Evolutionary conservation across 2,888 invertebrate genomes (phyloP), one percentile per base, ranked within the genome.

Genomic region (Mactromeris polynyma): DNA sequence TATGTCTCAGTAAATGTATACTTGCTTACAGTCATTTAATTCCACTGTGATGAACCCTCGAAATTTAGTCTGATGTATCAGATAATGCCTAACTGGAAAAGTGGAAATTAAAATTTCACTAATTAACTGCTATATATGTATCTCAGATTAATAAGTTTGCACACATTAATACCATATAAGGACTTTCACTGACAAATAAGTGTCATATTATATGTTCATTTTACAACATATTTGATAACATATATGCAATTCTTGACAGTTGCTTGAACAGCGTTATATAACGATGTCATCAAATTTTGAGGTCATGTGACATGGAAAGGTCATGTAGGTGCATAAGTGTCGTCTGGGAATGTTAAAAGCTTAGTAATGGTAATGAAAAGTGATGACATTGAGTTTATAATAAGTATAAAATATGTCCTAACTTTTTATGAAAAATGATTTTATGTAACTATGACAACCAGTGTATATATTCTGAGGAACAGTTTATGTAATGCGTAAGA

Each of bases 291-390:
- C 73, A 73, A 73, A 73, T 14, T 73, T 36, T 73, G 73, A 73
- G 73, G 73, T 73, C 73, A 73, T 73, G 73, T 73, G 73, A 73
- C 73, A 73, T 36, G 31, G 33, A 73, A 73, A 73, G 73, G 73
- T 73, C 36, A 73, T 19, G 14, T 19, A 33, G 19, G 73, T 73
- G 36, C 73, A 73, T 11, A 33, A 73, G 73, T 73, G 73, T 73
- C 73, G 73, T 73, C 73, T 73, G 73, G 36, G 73, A 73, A 73
- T 73, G 73, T 73, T 33, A 73, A 73, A 64, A 64, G 58, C n/a
- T 26, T n/a, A n/a, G 26, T 64, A 21, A 26, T 26, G 26, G 58
- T 3, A 2, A 64, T n/a, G 58, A 64, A 64, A 64, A 64, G 58
- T 64, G 58, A 64, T 26, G 26, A n/a, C 58, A 9, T 64, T 64